phyloP scores from a whole-genome alignment of 2,888 invertebrate species.

The Toxonevra muliebris region DNA sequence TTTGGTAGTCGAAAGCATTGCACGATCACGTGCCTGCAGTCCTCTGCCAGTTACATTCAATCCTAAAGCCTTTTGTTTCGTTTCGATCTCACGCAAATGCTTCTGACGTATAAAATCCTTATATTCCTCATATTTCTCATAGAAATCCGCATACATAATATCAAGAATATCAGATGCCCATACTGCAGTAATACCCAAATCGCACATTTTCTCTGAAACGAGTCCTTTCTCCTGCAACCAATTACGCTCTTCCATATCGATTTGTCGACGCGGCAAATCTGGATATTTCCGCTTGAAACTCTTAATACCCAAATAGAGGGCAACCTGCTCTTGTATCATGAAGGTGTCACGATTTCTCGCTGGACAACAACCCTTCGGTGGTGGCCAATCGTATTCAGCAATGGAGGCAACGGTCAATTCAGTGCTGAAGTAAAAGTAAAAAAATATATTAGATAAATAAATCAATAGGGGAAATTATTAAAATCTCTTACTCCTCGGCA shows the following conservation, averaged over 20 bases:
- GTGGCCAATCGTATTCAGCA: constrained; percentile 94
- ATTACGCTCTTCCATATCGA: constrained; percentile 91
- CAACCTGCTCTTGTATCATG: constrained; percentile 97
- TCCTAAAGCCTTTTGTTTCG: constrained; percentile 72
- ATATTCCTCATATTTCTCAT: constrained; percentile 93
- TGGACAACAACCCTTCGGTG: constrained; percentile 68
- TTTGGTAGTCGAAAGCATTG: constrained; percentile 84
- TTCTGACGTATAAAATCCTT: constrained; percentile 70
- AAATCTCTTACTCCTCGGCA: constrained; percentile 63
- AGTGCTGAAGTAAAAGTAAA: constrained; percentile 55
- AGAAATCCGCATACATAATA: constrained; percentile 95
- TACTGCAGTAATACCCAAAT: constrained; percentile 91
- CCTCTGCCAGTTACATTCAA: constrained; percentile 62
- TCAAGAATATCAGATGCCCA: constrained; percentile 93
- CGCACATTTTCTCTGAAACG: constrained; percentile 91
- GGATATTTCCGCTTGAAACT: constrained; percentile 97
- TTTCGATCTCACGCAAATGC: constrained; percentile 75
- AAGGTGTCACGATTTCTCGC: constrained; percentile 76
- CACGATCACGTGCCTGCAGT: constrained; percentile 75
- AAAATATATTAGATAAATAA: constrained; percentile 2
- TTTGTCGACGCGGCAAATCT: constrained; percentile 82
- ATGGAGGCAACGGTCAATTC: constrained; percentile 85
- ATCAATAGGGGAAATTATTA: background rate
- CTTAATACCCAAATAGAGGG: constrained; percentile 92
- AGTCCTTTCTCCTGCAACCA: constrained; percentile 84